These are phyloP conservation scores for Tetraodon nigroviridis DNA, from an alignment of 2,113 vertebrate genomes.

Conservation along the genomic window DNA sequence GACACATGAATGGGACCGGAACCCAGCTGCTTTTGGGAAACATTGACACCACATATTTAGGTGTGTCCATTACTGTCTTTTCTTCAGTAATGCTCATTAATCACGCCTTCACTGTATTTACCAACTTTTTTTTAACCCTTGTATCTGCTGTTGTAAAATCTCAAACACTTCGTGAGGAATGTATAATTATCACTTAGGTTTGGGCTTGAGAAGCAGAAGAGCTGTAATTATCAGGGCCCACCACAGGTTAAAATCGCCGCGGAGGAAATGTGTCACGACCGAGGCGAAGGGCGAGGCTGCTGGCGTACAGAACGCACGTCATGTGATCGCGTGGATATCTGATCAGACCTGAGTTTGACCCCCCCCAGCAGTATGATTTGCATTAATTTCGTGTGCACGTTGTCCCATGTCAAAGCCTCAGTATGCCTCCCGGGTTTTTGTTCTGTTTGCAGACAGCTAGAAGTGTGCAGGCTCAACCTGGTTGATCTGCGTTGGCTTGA, in stretches of 20 bases:
- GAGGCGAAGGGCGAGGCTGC: conserved; percentile 21
- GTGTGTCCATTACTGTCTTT: conserved; percentile 5
- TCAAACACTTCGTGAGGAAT: conserved; percentile 2
- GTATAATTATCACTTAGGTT: conserved; percentile 17
- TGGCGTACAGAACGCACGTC: too few species aligned
- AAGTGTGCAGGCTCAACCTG: too few species aligned
- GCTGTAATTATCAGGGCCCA: conserved; percentile 30
- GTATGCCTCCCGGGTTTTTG: too few species aligned
- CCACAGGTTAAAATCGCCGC: conserved; percentile 9
- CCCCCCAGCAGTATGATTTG: conserved; percentile 3
- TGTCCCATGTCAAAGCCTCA: not conserved
- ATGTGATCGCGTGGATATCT: too few species aligned
- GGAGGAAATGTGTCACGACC: conserved; percentile 32
- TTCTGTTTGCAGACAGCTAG: too few species aligned
- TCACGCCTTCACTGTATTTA: not conserved
- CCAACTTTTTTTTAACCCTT: not conserved
- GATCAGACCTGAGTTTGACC: not conserved
- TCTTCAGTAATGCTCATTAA: conserved; percentile 24
- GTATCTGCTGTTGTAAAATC: not conserved
- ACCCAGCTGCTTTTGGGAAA: not conserved
- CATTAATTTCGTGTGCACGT: conserved; percentile 24
- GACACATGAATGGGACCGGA: not conserved
- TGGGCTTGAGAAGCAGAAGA: conserved; percentile 7
- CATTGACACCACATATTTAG: conserved; percentile 11
- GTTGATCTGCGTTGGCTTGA: too few species aligned